Conservation (phyloP, 2,888 invertebrate genomes). For the Stenurella melanura region DNA sequence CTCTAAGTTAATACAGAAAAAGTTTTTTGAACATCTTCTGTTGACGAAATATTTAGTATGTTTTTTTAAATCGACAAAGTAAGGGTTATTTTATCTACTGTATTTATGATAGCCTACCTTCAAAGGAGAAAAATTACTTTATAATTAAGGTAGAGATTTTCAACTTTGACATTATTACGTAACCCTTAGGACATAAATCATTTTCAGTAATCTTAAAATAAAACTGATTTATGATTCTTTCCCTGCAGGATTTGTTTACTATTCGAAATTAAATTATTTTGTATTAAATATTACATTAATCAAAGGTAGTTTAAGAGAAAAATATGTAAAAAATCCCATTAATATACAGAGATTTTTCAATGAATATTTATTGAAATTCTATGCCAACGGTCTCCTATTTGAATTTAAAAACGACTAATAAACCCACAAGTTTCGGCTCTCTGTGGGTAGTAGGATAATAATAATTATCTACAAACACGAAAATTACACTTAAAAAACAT, state of each 20-base stretch:
- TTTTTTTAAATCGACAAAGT: no score
- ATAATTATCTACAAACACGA: slow-evolving; percentile 37
- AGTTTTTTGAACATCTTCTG: no score
- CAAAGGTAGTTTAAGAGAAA: slow-evolving; percentile 26
- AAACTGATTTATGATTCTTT: slow-evolving; percentile 7
- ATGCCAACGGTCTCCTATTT: slow-evolving; percentile 35
- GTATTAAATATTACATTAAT: slow-evolving; percentile 38
- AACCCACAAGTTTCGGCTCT: slow-evolving; percentile 17
- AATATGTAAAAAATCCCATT: slow-evolving; percentile 43
- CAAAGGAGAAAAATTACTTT: background rate
- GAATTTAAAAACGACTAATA: slow-evolving; percentile 40
- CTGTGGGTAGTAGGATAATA: slow-evolving; percentile 38
- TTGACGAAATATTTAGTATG: no score
- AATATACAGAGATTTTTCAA: slow-evolving; percentile 36
- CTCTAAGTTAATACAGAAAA: no score
- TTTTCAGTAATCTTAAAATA: slow-evolving; percentile 6
- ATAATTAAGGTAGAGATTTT: slow-evolving; percentile 7
- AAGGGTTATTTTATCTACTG: no score
- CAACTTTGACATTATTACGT: slow-evolving; percentile 3
- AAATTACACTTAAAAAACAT: slow-evolving; percentile 36
- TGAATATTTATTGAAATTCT: slow-evolving; percentile 45
- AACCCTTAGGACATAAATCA: background rate
- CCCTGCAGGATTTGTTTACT: slow-evolving; percentile 15
- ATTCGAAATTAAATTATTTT: slow-evolving; percentile 43
- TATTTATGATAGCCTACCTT: background rate